Evolutionary conservation across 2,888 invertebrate genomes (phyloP), one percentile per base, ranked within the genome.

Genomic region (Eristalinus aeneus): DNA sequence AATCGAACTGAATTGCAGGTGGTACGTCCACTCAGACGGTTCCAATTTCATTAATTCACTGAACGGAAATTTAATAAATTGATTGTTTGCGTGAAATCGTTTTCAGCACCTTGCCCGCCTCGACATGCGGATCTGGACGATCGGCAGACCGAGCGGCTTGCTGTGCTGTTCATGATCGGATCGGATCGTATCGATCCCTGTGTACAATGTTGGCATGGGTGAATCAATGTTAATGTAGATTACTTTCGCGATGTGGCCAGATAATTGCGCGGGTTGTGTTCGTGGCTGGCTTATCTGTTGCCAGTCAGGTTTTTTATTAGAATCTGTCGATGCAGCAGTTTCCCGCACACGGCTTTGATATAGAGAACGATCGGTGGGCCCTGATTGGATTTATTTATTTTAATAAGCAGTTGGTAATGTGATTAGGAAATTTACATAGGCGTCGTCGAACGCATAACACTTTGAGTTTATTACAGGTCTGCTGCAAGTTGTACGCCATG

Each of bases 41-140:
- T 56, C 22, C 23, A 22, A 56, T 23, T 56, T 56, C 23, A 22
- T 23, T 56, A n/a, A 61, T 31, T 61, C 31, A 31, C 61, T 61
- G 27, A 20, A 61, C 20, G 61, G 31, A 61, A 61, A 61, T 61
- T 32, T 61, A 61, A 61, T 61, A 61, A 61, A 61, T 61, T 34
- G 61, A 61, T 36, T 39, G 11, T 36, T 12, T 39, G 12, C 23
- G 22, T 67, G 39, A 64, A 64, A 39, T 39, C 39, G 64, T 23
- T 64, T 64, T 39, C 64, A 23, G 39, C 46, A 16, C 39, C 16
- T 39, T 6, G 6, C 46, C 46, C 46, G 16, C 16, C 16, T 46
- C 27, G 46, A 16, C 46, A 8, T n/a, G 46, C 8, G 11, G 39
- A 5, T 27, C 27, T 27, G 27, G 27, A 5, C 27, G 39, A 12